phyloP scores from a whole-genome alignment of 2,113 vertebrate genomes.

The Tragelaphus buxtoni region DNA sequence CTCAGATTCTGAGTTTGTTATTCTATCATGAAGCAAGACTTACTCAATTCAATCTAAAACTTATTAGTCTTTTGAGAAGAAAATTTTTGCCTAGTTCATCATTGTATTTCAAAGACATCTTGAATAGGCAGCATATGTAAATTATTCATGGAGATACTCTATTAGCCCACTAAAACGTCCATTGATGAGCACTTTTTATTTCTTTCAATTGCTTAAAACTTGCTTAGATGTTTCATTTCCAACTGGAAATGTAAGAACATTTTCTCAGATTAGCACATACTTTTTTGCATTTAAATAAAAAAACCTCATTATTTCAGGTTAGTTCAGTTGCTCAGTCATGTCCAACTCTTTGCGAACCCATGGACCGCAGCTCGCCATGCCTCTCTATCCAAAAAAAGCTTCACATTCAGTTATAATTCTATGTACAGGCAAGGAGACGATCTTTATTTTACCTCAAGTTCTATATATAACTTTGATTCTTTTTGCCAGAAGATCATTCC shows the following conservation, averaged over 20 bases:
- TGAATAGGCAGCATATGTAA: not conserved
- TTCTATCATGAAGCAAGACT: not conserved
- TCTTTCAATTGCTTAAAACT: not conserved
- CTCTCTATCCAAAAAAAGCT: not conserved
- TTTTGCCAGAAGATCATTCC: not conserved
- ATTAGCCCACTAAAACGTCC: not conserved
- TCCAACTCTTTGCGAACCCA: fast-evolving
- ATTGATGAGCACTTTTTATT: not conserved
- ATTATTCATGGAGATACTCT: not conserved
- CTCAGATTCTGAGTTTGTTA: not conserved
- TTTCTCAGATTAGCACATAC: not conserved
- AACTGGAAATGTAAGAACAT: not conserved
- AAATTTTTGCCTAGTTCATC: not conserved
- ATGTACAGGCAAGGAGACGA: not conserved
- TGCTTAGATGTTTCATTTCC: not conserved
- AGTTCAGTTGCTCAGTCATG: not conserved
- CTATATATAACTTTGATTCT: not conserved
- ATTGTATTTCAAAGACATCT: not conserved
- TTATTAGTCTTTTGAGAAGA: not conserved
- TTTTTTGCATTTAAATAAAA: not conserved
- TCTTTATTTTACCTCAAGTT: not conserved
- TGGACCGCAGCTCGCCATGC: not conserved
- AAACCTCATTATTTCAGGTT: not conserved
- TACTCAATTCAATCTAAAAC: not conserved
- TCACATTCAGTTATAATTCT: not conserved